Percentiles rank a stretch among this genome's conserved stretches.
Evolutionary conservation across 2,797 vertebrate genomes (phyloP).

Genomic region (Euthynnus affinis): DNA sequence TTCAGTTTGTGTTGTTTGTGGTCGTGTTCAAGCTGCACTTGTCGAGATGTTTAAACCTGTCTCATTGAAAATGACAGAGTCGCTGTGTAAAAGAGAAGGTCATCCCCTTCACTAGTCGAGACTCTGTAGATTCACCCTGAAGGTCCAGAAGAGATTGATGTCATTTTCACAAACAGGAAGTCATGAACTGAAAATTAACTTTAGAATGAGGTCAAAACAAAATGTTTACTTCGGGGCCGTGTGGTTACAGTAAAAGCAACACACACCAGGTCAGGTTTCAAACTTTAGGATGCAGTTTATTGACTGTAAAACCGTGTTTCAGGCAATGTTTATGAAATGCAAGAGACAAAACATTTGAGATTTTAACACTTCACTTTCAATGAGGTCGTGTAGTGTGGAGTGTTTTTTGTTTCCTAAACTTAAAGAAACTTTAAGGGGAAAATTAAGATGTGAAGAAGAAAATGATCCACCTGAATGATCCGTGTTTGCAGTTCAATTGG

Average conservation of each 20-base stretch:
- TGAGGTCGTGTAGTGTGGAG: too few species aligned
- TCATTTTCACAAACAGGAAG: slow-evolving; percentile 43
- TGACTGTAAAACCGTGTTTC: too few species aligned
- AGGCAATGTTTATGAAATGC: neutral
- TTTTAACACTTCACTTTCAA: neutral
- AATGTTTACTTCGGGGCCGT: slow-evolving; percentile 18
- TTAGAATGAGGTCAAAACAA: slow-evolving; percentile 31
- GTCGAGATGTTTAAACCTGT: neutral
- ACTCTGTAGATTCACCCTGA: too few species aligned
- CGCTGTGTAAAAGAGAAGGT: neutral
- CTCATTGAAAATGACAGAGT: neutral
- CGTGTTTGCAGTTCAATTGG: neutral
- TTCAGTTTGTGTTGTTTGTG: slow-evolving; percentile 4
- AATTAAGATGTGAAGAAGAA: neutral
- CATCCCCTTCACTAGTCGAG: too few species aligned
- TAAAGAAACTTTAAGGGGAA: neutral
- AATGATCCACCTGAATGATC: neutral
- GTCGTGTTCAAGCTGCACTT: neutral
- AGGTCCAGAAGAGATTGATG: neutral
- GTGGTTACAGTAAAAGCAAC: neutral
- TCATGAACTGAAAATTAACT: slow-evolving; percentile 22
- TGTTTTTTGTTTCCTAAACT: neutral
- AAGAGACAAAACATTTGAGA: too few species aligned
- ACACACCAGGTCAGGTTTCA: slow-evolving; percentile 4
- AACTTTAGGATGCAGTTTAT: neutral